Percentiles rank a stretch among this genome's conserved stretches.
phyloP scores from a whole-genome alignment of 64 coral and sea anemone genomes.

The Dendronephthya gigantea region DNA sequence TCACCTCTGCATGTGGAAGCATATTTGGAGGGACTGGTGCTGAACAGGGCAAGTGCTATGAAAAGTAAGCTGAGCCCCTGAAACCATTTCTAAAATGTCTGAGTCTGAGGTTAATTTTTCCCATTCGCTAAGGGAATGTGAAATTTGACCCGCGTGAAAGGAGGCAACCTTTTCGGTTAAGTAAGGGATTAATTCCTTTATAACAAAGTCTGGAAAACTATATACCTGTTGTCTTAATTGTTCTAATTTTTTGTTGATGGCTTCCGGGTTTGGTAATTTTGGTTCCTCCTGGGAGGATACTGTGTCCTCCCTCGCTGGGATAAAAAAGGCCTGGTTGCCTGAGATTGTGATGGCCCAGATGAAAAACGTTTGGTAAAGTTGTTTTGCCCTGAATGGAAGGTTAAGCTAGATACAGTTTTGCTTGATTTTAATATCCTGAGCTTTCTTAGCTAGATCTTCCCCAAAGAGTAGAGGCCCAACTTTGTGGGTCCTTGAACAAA shows the following conservation, averaged over 20 bases:
- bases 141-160: neutral
- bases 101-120: neutral
- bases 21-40: neutral
- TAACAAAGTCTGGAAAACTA: neutral
- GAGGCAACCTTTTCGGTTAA: neutral
- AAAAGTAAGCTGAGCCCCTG: neutral
- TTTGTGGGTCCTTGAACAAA: slow-evolving; percentile 48
- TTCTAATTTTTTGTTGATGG: neutral
- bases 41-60: neutral
- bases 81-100: neutral
- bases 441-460: slow-evolving; percentile 38
- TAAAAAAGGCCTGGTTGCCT: neutral
- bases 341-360: neutral
- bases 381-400: neutral
- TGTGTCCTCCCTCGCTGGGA: neutral
- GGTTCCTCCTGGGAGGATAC: neutral
- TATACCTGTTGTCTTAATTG: neutral
- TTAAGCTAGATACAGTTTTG: slow-evolving; percentile 31
- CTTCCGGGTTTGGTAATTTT: neutral
- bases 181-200: neutral
- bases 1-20: neutral
- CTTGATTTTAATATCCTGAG: slow-evolving; percentile 47
- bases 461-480: slow-evolving; percentile 30
- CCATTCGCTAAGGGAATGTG: neutral
- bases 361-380: neutral